These are phyloP conservation scores for Lasioglossum marginatum DNA, from an alignment of 2,888 invertebrate species.

Conservation along the genomic window DNA sequence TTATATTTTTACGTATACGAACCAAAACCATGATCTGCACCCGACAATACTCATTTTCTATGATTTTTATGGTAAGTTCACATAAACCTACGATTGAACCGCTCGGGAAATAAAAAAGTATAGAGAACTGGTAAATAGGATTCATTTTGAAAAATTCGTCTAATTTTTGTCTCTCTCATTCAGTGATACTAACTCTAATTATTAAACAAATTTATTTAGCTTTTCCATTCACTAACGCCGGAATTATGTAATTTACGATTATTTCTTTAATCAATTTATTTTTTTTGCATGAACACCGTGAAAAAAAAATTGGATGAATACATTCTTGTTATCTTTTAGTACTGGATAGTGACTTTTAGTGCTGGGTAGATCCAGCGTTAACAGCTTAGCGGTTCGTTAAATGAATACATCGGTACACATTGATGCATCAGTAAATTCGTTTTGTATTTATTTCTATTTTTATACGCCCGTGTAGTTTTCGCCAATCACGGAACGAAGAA, in stretches of 20 bases:
- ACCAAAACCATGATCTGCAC: neutral
- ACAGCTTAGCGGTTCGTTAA: neutral
- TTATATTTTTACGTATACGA: neutral
- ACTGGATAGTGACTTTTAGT: neutral
- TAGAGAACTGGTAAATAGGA: too few species aligned
- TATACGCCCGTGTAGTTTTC: neutral
- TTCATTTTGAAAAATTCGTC: too few species aligned
- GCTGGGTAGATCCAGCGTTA: neutral
- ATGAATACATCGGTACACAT: neutral
- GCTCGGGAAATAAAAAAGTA: too few species aligned
- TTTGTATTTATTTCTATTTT: slow-evolving; percentile 1
- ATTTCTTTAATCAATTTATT: too few species aligned
- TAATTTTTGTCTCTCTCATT: too few species aligned
- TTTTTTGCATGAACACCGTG: too few species aligned
- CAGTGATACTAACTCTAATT: too few species aligned
- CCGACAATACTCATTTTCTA: neutral
- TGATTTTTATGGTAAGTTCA: neutral
- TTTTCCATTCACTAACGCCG: too few species aligned
- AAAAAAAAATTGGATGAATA: too few species aligned
- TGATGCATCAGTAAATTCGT: neutral
- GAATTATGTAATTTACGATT: too few species aligned
- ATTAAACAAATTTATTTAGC: too few species aligned
- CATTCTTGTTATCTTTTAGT: too few species aligned
- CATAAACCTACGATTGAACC: neutral
- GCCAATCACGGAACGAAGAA: neutral